Percentiles rank a stretch among this genome's conserved stretches.
phyloP scores from a whole-genome alignment of 2,113 vertebrate genomes.

The Notothenia rossii region DNA sequence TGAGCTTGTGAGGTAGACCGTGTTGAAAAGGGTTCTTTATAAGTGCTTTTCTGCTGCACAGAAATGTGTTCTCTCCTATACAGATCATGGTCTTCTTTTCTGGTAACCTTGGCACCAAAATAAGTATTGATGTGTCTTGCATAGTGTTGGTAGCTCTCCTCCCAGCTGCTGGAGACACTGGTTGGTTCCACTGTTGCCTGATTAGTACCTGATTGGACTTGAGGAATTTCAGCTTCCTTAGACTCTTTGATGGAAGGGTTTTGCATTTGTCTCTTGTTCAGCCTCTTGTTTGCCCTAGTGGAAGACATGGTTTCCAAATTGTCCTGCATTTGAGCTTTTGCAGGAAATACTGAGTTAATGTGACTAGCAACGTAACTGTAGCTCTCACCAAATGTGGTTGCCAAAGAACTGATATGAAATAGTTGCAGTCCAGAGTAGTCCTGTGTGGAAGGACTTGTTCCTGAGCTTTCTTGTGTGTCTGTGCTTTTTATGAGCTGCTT shows the following conservation, averaged over 20 bases:
- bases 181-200: conserved; percentile 13
- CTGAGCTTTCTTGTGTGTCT: conserved; percentile 17
- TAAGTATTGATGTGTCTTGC: conserved; percentile 80
- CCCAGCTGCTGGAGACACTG: conserved; percentile 45
- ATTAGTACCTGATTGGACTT: conserved; percentile 1
- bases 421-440: conserved; percentile 57
- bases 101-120: conserved; percentile 75
- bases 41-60: conserved; percentile 3
- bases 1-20: conserved; percentile 28
- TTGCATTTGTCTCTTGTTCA: conserved; percentile 43
- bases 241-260: conserved; percentile 7
- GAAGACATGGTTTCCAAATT: neutral
- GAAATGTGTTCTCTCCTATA: neutral
- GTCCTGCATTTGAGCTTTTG: conserved; percentile 25
- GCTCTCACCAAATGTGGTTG: conserved; percentile 78
- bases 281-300: conserved; percentile 7
- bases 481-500: neutral
- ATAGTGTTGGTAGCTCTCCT: conserved; percentile 76
- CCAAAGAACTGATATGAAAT: conserved; percentile 80
- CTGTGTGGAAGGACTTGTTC: conserved; percentile 12
- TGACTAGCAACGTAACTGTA: conserved; percentile 80
- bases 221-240: conserved; percentile 1
- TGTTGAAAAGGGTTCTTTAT: conserved; percentile 18
- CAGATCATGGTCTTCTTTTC: conserved; percentile 32
- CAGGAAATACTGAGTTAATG: conserved; percentile 77